Conservation (phyloP, 1,140 invertebrate genomes). For the Vanessa tameamea region DNA sequence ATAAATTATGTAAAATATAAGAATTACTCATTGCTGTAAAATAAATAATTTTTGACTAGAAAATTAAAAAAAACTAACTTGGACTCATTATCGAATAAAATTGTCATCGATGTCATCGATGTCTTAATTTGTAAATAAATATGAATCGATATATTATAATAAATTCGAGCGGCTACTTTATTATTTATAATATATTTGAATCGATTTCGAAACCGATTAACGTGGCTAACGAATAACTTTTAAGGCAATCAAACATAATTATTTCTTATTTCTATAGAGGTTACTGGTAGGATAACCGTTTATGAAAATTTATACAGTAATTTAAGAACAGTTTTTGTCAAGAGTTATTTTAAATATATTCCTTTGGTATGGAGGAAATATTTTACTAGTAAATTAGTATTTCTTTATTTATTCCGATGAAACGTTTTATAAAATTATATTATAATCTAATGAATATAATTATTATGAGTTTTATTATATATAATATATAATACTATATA, state of each 20-base stretch:
- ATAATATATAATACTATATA: background rate
- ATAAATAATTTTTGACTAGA: too few species aligned
- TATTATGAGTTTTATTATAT: background rate
- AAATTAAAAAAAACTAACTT: too few species aligned
- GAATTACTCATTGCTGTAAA: background rate
- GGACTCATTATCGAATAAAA: too few species aligned
- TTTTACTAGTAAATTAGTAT: background rate
- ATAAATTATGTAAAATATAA: background rate
- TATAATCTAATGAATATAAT: background rate
- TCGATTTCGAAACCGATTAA: background rate
- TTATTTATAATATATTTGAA: background rate
- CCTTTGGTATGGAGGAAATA: background rate
- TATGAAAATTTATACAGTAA: background rate
- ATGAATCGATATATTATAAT: too few species aligned
- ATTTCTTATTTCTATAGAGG: background rate
- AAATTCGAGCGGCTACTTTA: too few species aligned
- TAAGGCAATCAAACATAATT: background rate
- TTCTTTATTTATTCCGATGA: background rate
- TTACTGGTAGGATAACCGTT: background rate
- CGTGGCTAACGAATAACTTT: background rate
- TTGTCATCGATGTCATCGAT: too few species aligned
- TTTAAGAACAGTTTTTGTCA: background rate
- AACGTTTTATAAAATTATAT: background rate
- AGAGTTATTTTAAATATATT: background rate
- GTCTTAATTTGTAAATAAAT: too few species aligned